Base-by-base conservation (phyloP, 1,140 invertebrate species). In the Caenorhabditis tropicalis region DNA sequence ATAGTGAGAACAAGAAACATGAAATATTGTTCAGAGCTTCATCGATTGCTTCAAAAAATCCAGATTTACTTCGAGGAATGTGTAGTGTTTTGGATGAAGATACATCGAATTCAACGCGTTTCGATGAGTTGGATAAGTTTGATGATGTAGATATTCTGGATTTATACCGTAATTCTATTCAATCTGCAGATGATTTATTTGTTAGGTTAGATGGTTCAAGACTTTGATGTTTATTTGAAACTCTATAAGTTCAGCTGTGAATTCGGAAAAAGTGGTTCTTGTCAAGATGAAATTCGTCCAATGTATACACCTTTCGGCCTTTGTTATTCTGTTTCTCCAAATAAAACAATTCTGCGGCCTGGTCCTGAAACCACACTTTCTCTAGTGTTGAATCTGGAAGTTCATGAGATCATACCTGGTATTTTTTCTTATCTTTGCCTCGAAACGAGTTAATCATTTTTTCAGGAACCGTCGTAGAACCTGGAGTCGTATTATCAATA, bases 341-440 rank as follows among this genome's bases (percentile, higher is more conserved):
- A 88, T 51, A 65, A 85, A 10, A 88, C 87, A 6, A 84, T 88
- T 53, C 21, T 46, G 12, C 19, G 24, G 39, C 49, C 48, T 83
- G 86, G 87, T 6, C 87, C 87, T 24, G 87, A 88, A 70, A 85
- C 82, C 5, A 88, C 87, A 4, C 60, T 88, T 9, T 82, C 87
- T 5, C 36, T 88, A 24, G 46, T 88, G 9, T 36, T 88, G 5
- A 88, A 88, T 81, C 60, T 88, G 24, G 86, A 88, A 60, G 86
- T 74, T 3, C 86, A 87, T 49, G 87, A 88, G 21, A 87, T 80
- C 10, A 87, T 88, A 31, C 87, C 87, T 7, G 87, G 87, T 51
- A 87, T 51, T 82, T 36, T 29, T 36, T 10, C 21, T 21, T 0
- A 39, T 2, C 10, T 19, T 6, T 51, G 15, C n/a, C 19, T 51